Evolutionary conservation across 2,888 invertebrate genomes (phyloP), one percentile per base, ranked within the genome.

Genomic region (Panzeria rudis): DNA sequence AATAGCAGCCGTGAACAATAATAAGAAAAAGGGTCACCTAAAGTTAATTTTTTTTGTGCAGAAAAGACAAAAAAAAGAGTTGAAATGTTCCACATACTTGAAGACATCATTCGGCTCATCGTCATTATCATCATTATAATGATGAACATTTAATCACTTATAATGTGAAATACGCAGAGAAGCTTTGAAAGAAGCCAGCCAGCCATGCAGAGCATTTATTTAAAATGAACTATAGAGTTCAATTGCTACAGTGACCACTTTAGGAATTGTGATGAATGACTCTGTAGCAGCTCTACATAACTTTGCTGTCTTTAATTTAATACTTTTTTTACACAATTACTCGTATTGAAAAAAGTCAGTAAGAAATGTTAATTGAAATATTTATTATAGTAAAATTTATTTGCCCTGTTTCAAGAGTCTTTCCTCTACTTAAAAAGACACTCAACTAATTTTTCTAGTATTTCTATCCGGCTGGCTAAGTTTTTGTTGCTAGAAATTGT

Each of bases 321-420:
- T 17, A 50, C 35, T 52, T 47, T 50, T 68, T 71, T 71, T 41
- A 29, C 56, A 64, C 41, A 64, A 52, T 54, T 66, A 64, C 20
- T 54, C 38, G 41, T 76, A 76, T 76, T 76, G 47, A 11, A 41
- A 47, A 29, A 77, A 59, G 44, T 25, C 44, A 20, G 23, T 4
- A 59, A 56, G 59, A 79, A 80, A 84, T 80, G 41, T 76, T 76
- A 84, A 84, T 84, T 84, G 84, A 84, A 80, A 72, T 80, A 84
- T 84, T 83, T 76, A 72, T 80, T 71, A 25, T 25, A 64, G 38
- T 50, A 50, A 47, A 25, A 50, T 23, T 54, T 5, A 3, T 25
- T n/a, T 32, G 25, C 38, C 13, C 38, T 5, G 7, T 69, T 69
- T 38, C 47, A 62, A 73, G 59, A 25, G 54, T 54, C 50, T 7